Conservation (phyloP, 2,888 invertebrate species). For the Phaonia tiefii region DNA sequence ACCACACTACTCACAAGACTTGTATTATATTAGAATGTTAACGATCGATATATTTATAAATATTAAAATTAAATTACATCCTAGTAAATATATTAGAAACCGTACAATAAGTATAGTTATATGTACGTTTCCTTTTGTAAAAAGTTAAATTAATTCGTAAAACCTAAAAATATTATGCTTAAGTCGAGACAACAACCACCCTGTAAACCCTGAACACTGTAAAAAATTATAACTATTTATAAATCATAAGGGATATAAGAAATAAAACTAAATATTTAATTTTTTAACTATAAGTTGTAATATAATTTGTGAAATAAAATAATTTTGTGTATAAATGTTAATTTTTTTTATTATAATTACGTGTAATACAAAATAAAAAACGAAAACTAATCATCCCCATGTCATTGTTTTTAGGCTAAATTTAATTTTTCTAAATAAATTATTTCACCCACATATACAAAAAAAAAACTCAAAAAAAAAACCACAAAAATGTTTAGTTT, state of each 20-base stretch:
- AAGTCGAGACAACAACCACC: conserved; percentile 68
- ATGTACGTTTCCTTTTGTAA: conserved; percentile 70
- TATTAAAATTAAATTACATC: conserved; percentile 68
- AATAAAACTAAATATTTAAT: conserved; percentile 31
- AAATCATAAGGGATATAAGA: conserved; percentile 15
- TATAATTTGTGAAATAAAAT: conserved; percentile 51
- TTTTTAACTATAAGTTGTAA: conserved; percentile 51
- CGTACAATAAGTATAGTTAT: conserved; percentile 65
- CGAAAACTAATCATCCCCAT: background rate
- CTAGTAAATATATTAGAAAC: conserved; percentile 47
- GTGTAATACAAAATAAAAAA: background rate
- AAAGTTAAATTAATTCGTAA: conserved; percentile 62
- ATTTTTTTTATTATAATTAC: conserved; percentile 49
- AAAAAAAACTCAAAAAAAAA: conserved; percentile 21
- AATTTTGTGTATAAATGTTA: conserved; percentile 64
- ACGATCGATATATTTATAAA: conserved; percentile 56
- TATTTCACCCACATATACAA: conserved; percentile 35
- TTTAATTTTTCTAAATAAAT: conserved; percentile 62
- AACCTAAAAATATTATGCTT: conserved; percentile 50
- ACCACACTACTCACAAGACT: conserved; percentile 76
- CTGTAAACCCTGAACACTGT: conserved; percentile 61
- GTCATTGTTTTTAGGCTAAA: conserved; percentile 63
- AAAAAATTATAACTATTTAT: conserved; percentile 56
- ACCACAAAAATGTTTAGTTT: conserved; percentile 68
- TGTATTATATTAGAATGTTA: conserved; percentile 77